phyloP scores from a whole-genome alignment of 2,888 invertebrate genomes.

The Pteria penguin region DNA sequence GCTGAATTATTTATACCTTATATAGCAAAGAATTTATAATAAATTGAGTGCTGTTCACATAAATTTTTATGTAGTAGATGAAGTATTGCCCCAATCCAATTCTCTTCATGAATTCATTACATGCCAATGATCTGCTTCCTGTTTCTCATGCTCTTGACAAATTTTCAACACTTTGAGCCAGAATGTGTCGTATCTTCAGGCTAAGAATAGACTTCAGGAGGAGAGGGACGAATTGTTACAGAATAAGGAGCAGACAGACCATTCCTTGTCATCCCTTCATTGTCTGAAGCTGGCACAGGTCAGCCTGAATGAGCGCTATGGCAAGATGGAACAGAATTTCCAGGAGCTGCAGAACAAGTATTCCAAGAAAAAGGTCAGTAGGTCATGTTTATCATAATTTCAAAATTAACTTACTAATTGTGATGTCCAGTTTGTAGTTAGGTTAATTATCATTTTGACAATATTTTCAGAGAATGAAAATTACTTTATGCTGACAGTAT shows the following conservation, averaged over 20 bases:
- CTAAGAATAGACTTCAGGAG: constrained; percentile 58
- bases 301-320: constrained; percentile 56
- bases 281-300: constrained; percentile 57
- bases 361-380: constrained; percentile 45
- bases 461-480: not conserved
- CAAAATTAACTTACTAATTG: too few relatives aligned
- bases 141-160: too few relatives aligned
- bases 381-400: not conserved
- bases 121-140: too few relatives aligned
- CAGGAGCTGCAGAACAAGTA: constrained; percentile 47
- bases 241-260: constrained; percentile 38
- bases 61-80: too few relatives aligned
- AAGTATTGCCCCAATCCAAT: too few relatives aligned
- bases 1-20: too few relatives aligned
- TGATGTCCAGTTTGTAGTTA: not conserved
- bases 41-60: too few relatives aligned
- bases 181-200: constrained; percentile 55
- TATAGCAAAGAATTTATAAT: too few relatives aligned
- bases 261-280: constrained; percentile 46
- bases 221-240: constrained; percentile 46
- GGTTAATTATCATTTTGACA: not conserved
- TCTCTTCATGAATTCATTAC: too few relatives aligned
- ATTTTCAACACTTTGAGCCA: too few relatives aligned
- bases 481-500: not conserved
- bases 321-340: constrained; percentile 48